These are phyloP conservation scores for Pseudotriccus pelzelni DNA, from an alignment of 2,797 vertebrate species.

Conservation along the genomic window DNA sequence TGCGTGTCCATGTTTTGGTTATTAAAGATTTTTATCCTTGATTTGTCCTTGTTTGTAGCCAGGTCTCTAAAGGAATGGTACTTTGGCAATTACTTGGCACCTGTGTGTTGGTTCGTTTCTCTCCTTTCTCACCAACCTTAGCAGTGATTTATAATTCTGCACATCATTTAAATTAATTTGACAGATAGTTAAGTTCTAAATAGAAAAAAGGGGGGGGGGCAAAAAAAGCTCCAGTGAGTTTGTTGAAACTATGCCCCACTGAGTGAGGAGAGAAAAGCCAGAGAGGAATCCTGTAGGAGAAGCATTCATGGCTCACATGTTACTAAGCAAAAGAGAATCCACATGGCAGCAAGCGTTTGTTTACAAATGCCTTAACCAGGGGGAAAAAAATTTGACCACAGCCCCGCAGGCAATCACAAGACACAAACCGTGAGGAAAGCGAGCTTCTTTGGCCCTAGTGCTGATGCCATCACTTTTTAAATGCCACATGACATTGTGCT, in stretches of 20 bases:
- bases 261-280: not conserved
- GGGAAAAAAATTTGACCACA: rapidly evolving
- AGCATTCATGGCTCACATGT: not conserved
- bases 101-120: not conserved
- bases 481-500: not conserved
- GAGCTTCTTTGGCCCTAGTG: not conserved
- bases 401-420: not conserved
- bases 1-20: not conserved
- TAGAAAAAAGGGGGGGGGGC: not conserved
- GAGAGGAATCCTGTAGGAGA: not conserved
- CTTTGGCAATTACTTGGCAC: not conserved
- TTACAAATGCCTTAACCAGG: not conserved
- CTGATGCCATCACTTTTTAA: not conserved
- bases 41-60: not conserved
- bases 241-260: not conserved
- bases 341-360: not conserved
- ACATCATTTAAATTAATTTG: not conserved
- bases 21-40: not conserved
- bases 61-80: not conserved
- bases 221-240: not conserved
- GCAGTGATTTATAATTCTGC: not conserved
- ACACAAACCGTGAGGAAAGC: not conserved
- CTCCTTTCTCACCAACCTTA: not conserved
- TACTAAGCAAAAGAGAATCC: not conserved
- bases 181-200: not conserved